Base-by-base conservation (phyloP, 2,797 vertebrate species). In the Chelon auratus region DNA sequence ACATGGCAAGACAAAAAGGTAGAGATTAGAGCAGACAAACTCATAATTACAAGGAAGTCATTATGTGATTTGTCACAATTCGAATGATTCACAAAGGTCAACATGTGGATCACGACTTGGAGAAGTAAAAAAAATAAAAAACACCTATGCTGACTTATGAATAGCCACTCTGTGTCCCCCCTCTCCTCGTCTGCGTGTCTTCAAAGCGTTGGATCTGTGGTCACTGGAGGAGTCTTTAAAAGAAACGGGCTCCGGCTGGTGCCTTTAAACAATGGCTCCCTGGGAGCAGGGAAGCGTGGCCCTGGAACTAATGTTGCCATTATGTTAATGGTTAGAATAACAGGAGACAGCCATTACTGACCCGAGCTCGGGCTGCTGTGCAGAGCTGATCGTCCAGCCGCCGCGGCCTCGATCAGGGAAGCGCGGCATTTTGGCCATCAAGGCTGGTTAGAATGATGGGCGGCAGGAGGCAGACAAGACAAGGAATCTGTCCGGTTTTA, bases 261-360 rank as follows among this genome's bases (percentile, higher is more conserved):
- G 81, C 70, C 67, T 87, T 87, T 75, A 88, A 90, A 93, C 92
- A 93, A 90, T 92, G 79, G 89, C 74, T 89, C 87, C 84, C 86
- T 80, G 36, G 89, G 84, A 89, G 88, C 86, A 73, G 84, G 70
- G 78, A 84, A 90, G 89, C 86, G 45, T 91, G 92, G 90, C 91
- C 89, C 90, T 92, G 93, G 92, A 94, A 93, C 90, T 94, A 94
- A 94, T 94, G 92, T 89, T 88, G 84, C 87, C 79, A 94, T 94
- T 94, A 94, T 88, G 91, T 84, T 94, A 94, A 95, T 94, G 89
- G 90, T 84, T 93, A 85, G 82, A 94, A 94, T 92, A 94, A 94
- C 93, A 94, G 86, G 72, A 91, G 89, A 81, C 87, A 52, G 80
- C 72, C 87, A 84, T 90, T 88, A 87, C 85, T 82, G 82, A 86